phyloP scores from a whole-genome alignment of 1,140 invertebrate genomes.

The Drosophila truncata region DNA sequence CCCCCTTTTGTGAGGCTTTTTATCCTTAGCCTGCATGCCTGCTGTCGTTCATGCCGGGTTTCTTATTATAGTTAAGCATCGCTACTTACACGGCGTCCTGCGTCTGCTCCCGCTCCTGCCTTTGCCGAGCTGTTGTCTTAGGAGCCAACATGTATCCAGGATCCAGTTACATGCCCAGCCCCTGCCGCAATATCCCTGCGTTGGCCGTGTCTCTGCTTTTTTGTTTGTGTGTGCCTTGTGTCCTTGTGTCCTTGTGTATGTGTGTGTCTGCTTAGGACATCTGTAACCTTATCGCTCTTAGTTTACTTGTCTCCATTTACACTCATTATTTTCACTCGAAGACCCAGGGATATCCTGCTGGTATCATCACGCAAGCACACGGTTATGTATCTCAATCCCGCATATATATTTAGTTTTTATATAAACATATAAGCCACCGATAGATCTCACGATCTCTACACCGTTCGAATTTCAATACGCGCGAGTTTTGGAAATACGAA shows the following conservation, averaged over 20 bases:
- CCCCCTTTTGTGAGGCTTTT: constrained; percentile 29
- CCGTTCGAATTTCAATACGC: constrained; percentile 32
- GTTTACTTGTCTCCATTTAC: constrained; percentile 64
- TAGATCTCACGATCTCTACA: constrained; percentile 32
- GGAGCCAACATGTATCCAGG: constrained; percentile 77
- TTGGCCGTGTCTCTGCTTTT: constrained; percentile 10
- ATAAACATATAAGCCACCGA: constrained; percentile 13
- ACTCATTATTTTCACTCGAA: constrained; percentile 50
- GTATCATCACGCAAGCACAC: constrained; percentile 25
- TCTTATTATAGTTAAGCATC: constrained; percentile 80
- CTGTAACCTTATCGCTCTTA: constrained; percentile 79
- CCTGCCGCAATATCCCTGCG: constrained; percentile 26
- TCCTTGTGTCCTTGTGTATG: no score
- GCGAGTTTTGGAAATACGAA: constrained; percentile 26
- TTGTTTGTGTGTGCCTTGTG: not conserved
- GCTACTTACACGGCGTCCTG: constrained; percentile 67
- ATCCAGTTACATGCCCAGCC: constrained; percentile 65
- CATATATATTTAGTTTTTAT: not conserved
- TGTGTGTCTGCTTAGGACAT: constrained; percentile 71
- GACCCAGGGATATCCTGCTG: constrained; percentile 33
- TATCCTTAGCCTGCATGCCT: constrained; percentile 52
- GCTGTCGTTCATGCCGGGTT: constrained; percentile 43
- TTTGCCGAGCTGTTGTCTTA: constrained; percentile 63
- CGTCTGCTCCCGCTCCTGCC: constrained; percentile 31
- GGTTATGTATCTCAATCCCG: constrained; percentile 41